Evolutionary conservation across 2,888 invertebrate genomes (phyloP), one percentile per base, ranked within the genome.

Genomic region (Trachelus iudaicus): DNA sequence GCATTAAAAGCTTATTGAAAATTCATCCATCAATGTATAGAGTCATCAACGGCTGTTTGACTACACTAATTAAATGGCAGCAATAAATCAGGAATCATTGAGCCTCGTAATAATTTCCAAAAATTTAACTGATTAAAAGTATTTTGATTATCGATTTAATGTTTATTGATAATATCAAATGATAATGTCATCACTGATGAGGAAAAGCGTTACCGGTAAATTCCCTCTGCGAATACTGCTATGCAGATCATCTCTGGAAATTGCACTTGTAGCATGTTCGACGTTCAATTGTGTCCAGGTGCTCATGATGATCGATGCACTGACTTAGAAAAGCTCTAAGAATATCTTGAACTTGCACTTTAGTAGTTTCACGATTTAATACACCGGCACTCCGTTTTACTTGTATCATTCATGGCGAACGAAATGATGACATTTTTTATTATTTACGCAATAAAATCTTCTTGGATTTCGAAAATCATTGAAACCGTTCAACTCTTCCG

Each of bases 161-260:
- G 35, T 35, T 56, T 56, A 56, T 56, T 23, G 56, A 56, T 56
- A 56, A 9, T 23, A 56, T 56, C 2, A 23, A 23, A 23, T 56
- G 23, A 56, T 56, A 23, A 15, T 0, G 56, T 56, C 23, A 56
- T 56, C 9, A 9, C 23, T 56, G 56, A 23, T 23, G 56, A 56
- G 23, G 23, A 9, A 56, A 56, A 56, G 56, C 9, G 9, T 85
- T 86, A 87, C 88, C 91, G 89, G 89, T 83, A 87, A 85, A 85
- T 86, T 89, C 75, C 82, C 83, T 76, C 85, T 85, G 75, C 86
- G 82, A 73, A 91, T 87, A 87, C 94, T 94, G 81, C 93, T 92
- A 79, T 92, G 92, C 85, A 93, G 86, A 84, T 95, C 96, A 92
- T 96, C 96, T 84, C 96, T 94, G 79, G 94, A 94, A 85, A 96